Evolutionary conservation across 1,140 invertebrate genomes (phyloP).

Genomic region (Drosophila truncata): DNA sequence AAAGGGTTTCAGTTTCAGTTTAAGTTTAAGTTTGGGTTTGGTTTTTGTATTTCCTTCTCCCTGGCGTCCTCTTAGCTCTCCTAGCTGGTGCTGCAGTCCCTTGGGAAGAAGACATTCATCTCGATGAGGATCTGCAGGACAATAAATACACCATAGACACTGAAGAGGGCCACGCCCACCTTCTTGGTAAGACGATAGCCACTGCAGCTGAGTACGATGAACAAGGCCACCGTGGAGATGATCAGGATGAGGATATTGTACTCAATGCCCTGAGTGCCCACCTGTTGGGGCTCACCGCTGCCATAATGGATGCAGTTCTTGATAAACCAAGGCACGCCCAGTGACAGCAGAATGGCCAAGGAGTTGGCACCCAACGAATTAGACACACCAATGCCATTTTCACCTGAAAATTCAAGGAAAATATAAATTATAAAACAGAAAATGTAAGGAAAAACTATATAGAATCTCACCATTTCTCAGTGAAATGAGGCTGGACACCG

Average conservation of each 20-base stretch:
- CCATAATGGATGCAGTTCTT: conserved; percentile 87
- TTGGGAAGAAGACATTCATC: conserved; percentile 84
- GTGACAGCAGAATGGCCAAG: conserved; percentile 93
- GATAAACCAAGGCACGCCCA: conserved; percentile 94
- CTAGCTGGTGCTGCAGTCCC: conserved; percentile 61
- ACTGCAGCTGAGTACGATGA: conserved; percentile 86
- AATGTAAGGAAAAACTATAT: no score
- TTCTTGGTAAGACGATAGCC: conserved; percentile 87
- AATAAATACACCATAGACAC: conserved; percentile 87
- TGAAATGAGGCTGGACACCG: conserved; percentile 93
- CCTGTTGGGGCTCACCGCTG: conserved; percentile 80
- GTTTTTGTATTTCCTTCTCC: not conserved
- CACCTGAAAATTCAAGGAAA: conserved; percentile 86
- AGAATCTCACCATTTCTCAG: conserved; percentile 90
- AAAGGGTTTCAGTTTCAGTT: not conserved
- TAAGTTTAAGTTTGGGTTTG: not conserved
- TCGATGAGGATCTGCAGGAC: conserved; percentile 83
- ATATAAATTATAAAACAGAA: not conserved
- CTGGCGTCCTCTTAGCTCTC: not conserved
- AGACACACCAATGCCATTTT: conserved; percentile 93
- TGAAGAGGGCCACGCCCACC: conserved; percentile 88
- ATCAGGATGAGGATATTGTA: conserved; percentile 88
- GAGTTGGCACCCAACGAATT: conserved; percentile 94
- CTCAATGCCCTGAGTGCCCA: conserved; percentile 86
- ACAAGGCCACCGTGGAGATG: conserved; percentile 87